Conservation (phyloP, 2,888 invertebrate genomes). For the Calameuta pallipes region DNA sequence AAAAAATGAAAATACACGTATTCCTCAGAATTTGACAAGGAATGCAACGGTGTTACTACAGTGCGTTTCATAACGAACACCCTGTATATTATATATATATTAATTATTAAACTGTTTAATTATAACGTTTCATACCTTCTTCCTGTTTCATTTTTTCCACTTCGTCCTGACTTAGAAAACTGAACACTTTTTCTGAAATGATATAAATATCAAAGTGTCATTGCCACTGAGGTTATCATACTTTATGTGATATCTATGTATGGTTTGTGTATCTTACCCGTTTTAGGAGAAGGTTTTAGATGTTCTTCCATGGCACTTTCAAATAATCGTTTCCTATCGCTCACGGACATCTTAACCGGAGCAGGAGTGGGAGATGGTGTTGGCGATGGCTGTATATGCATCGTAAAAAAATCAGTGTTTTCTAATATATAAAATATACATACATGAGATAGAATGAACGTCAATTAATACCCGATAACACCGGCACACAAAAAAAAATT, state of each 20-base stretch:
- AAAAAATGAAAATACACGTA: no score
- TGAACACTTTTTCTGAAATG: slow-evolving; percentile 87
- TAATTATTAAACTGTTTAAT: background rate
- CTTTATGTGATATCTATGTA: background rate
- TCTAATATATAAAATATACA: background rate
- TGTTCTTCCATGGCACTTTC: slow-evolving; percentile 96
- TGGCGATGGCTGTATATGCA: slow-evolving; percentile 56
- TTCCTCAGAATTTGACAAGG: no score
- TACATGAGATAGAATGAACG: background rate
- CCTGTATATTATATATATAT: background rate
- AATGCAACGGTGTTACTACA: no score
- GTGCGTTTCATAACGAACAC: no score
- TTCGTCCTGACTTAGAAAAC: slow-evolving; percentile 93
- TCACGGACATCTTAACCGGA: slow-evolving; percentile 87
- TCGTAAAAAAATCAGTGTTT: background rate
- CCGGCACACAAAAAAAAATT: no score
- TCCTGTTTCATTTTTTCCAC: slow-evolving; percentile 93
- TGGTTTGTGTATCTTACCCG: slow-evolving; percentile 70
- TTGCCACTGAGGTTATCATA: background rate
- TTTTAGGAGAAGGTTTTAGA: slow-evolving; percentile 85
- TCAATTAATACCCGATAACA: background rate
- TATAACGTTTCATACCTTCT: slow-evolving; percentile 70
- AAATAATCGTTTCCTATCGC: slow-evolving; percentile 94
- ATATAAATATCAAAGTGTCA: slow-evolving; percentile 14
- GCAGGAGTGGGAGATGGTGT: slow-evolving; percentile 79